Evolutionary conservation across 2,113 vertebrate genomes (phyloP), one percentile per base, ranked within the genome.

Genomic region (Etheostoma cragini): DNA sequence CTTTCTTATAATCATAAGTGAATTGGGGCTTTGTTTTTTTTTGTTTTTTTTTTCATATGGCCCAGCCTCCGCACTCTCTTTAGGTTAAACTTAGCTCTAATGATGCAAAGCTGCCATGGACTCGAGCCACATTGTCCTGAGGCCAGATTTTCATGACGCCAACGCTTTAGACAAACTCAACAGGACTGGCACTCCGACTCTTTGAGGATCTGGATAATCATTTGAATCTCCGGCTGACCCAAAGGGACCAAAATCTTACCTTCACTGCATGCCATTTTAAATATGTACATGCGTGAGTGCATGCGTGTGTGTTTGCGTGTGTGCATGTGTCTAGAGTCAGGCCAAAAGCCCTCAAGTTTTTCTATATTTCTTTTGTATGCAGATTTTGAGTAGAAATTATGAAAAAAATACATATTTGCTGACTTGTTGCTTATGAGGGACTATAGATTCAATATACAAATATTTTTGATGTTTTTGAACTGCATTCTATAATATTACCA

Each of bases 351-450:
- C 38, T 80, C 4, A 22, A 72, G 57, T 85, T 85, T 63, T 84
- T 83, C 74, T 84, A 67, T 87, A 77, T 84, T 85, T 78, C 74
- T 87, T 90, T 87, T 90, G 78, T 88, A 88, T 87, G 72, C 68
- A 86, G 38, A 86, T 78, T 75, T 81, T 82, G 45, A 84, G 42
- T 70, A 74, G 69, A 88, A 80, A 82, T 80, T 33, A 81, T 73
- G 30, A 42, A 72, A 38, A 54, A 66, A 63, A 73, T 22, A 60
- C 6, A 72, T 69, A 70, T 78, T 82, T 82, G n/a, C 61, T 81
- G 86, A 81, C 63, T 85, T 76, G 63, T 74, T 85, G 84, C 80
- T 85, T 83, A 91, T 87, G 85, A 91, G 87, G 86, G 90, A 92
- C 52, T 85, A 81, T 52, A 83, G 62, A 81, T 83, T 80, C 8